Percentiles rank a stretch among this genome's conserved stretches.
Conservation (phyloP, 2,888 invertebrate genomes). For the Agonopterix subpropinquella region DNA sequence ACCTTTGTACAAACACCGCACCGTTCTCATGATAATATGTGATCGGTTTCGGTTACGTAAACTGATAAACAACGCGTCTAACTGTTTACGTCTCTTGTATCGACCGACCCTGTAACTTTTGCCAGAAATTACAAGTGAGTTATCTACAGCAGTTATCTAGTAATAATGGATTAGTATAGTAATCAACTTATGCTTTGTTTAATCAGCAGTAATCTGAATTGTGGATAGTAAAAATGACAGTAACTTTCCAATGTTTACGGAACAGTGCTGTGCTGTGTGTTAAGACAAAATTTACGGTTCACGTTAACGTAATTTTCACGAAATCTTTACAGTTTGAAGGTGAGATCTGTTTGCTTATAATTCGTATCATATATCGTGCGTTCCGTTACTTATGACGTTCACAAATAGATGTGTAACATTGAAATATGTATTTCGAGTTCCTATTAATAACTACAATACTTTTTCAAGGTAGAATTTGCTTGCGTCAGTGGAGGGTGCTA, state of each 20-base stretch:
- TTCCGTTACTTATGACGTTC: background rate
- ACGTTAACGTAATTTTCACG: background rate
- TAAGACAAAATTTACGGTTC: background rate
- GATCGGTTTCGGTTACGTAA: background rate
- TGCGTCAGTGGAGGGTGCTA: conserved; percentile 35
- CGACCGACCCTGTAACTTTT: too few relatives aligned
- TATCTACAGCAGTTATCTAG: too few relatives aligned
- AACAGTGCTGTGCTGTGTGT: too few relatives aligned
- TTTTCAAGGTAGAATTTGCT: conserved; percentile 27
- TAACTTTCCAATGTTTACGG: too few relatives aligned
- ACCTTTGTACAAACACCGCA: conserved; percentile 22
- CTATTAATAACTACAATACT: conserved; percentile 13
- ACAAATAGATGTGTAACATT: conserved; percentile 18
- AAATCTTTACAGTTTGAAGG: background rate
- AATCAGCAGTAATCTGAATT: too few relatives aligned
- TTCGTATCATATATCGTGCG: background rate
- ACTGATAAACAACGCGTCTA: too few relatives aligned
- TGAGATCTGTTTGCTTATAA: background rate
- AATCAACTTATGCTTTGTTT: too few relatives aligned
- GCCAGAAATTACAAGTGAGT: too few relatives aligned
- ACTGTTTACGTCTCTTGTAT: too few relatives aligned
- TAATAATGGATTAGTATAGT: too few relatives aligned
- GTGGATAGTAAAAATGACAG: too few relatives aligned
- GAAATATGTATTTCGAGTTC: conserved; percentile 18
- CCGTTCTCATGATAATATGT: background rate